These are phyloP conservation scores for Chaetorhynchus papuensis DNA, from an alignment of 2,113 vertebrate genomes.

Conservation along the genomic window DNA sequence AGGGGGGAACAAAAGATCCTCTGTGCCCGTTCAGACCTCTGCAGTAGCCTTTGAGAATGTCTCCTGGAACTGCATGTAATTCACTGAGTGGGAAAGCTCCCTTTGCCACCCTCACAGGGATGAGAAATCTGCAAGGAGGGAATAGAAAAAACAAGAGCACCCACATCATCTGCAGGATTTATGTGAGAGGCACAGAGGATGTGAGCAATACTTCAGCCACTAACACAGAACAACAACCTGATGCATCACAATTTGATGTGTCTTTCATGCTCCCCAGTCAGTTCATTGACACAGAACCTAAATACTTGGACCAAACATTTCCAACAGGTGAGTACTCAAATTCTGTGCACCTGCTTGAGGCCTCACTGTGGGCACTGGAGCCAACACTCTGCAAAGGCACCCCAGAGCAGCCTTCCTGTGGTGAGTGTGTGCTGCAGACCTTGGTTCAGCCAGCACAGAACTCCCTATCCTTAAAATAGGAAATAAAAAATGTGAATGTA, in stretches of 20 bases:
- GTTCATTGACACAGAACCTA: neutral
- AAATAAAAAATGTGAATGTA: neutral
- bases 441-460: neutral
- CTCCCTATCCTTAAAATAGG: neutral
- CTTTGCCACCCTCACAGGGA: neutral
- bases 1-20: neutral
- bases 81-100: neutral
- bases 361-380: rapidly evolving
- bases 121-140: neutral
- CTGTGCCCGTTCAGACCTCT: neutral
- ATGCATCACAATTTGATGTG: neutral
- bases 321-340: neutral
- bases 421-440: neutral
- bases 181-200: neutral
- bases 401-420: neutral
- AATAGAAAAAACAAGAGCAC: neutral
- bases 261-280: neutral
- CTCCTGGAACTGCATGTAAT: neutral
- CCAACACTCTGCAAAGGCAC: neutral
- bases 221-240: neutral
- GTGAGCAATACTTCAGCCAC: neutral
- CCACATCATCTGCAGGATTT: neutral
- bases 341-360: neutral
- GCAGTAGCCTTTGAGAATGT: neutral
- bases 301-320: neutral